Conservation (phyloP, 1,140 invertebrate species). For the Tetramorium parvispinum region DNA sequence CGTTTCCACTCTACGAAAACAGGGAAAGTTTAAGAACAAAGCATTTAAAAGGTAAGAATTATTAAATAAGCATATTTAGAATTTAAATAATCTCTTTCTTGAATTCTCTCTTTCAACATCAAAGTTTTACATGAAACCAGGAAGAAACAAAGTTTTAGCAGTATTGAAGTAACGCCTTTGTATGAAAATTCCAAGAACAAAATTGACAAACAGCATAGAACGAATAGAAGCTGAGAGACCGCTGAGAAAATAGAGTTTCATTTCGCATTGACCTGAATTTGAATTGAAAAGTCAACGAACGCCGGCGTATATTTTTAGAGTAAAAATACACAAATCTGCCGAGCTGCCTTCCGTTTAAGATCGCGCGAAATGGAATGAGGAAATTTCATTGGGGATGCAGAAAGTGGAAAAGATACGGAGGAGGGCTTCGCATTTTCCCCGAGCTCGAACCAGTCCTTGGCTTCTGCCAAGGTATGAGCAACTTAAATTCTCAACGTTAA, state of each 20-base stretch:
- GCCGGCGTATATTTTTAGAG: constrained; percentile 5
- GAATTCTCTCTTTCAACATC: constrained; percentile 5
- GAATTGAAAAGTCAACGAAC: constrained; percentile 29
- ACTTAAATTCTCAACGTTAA: constrained; percentile 33
- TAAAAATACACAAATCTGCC: constrained; percentile 45
- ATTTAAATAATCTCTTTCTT: constrained; percentile 37
- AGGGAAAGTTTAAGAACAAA: constrained; percentile 32
- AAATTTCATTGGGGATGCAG: constrained; percentile 24
- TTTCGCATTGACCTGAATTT: constrained; percentile 51
- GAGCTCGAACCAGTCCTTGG: not conserved
- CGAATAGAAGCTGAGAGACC: not conserved
- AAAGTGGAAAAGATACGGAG: constrained; percentile 3
- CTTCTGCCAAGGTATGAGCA: not conserved
- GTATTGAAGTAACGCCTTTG: constrained; percentile 30
- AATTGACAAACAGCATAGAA: constrained; percentile 29
- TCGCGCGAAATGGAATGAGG: constrained; percentile 46
- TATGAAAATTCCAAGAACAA: constrained; percentile 15
- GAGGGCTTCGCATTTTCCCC: constrained; percentile 21
- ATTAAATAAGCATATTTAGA: constrained; percentile 27
- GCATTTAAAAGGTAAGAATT: constrained; percentile 7
- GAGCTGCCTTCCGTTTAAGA: constrained; percentile 30
- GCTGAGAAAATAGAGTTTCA: constrained; percentile 35
- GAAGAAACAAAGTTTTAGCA: constrained; percentile 6
- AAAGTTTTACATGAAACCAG: not conserved
- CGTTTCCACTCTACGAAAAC: not conserved